phyloP scores from a whole-genome alignment of 2,888 invertebrate species.

The Iphiclides podalirius region DNA sequence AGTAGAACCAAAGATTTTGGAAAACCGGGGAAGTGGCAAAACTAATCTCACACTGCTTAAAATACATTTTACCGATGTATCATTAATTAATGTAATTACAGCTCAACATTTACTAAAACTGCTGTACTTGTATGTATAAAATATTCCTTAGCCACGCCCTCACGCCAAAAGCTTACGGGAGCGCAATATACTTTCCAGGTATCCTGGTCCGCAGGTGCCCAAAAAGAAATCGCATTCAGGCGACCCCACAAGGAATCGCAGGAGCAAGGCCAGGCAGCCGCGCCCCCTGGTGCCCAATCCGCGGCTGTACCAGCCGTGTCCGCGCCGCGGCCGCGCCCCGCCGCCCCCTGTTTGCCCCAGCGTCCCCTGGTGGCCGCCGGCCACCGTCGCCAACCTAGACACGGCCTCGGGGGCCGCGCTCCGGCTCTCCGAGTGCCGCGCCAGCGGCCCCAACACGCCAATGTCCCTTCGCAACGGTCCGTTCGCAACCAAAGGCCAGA shows the following conservation, averaged over 20 bases:
- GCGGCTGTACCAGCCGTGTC: constrained; percentile 3
- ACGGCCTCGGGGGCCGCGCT: constrained; percentile 15
- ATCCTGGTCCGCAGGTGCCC: constrained; percentile 5
- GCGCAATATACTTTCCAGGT: constrained; percentile 5
- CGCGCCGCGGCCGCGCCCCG: not conserved
- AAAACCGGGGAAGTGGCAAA: no score
- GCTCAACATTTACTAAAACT: no score
- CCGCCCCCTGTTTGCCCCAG: constrained; percentile 1
- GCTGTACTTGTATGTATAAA: no score
- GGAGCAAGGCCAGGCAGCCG: constrained; percentile 1
- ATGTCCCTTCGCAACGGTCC: not conserved
- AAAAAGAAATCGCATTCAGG: constrained; percentile 2
- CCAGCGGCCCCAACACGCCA: not conserved
- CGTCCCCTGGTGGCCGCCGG: constrained; percentile 5
- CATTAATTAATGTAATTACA: no score
- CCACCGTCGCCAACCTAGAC: not conserved
- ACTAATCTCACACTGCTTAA: no score
- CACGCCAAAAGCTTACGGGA: no score
- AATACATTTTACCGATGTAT: no score
- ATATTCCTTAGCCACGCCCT: no score
- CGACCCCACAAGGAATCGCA: not conserved
- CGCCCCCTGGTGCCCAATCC: constrained; percentile 11
- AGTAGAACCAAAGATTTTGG: no score
- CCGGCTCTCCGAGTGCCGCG: constrained; percentile 3
- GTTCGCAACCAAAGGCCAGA: not conserved